Evolutionary conservation across 2,113 vertebrate genomes (phyloP), one percentile per base, ranked within the genome.

Genomic region (Ceyx cyanopectus): DNA sequence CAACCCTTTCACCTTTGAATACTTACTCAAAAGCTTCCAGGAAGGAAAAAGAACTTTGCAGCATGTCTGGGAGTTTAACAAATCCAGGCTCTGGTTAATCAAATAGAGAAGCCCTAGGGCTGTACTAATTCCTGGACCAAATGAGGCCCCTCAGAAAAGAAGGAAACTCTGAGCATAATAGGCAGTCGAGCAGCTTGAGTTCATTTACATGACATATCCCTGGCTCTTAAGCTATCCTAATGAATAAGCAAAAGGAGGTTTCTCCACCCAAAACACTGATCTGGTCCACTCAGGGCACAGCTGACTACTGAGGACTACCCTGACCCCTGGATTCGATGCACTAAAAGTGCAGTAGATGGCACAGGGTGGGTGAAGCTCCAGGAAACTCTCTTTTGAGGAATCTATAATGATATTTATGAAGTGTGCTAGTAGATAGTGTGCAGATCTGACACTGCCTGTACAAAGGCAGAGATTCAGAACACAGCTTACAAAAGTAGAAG

Each of bases 1-100:
- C 81, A 94, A 76, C 84, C 95, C 89, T 93, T 96, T 96, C 91
- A 96, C 89, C 94, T 94, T 91, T 93, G 89, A 93, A 95, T 94
- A 79, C 65, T 91, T 83, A 60, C 89, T 92, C 95, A 96, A 95
- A 96, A 85, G 90, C 75, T 92, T 89, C 75, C 79, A 87, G 86
- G 89, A 82, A 89, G 87, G 78, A 77, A 93, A 96, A 91, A 80
- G 70, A 54, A 90, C 70, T 94, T 94, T 95, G 67, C 81, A 92
- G 78, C 60, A 77, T 89, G 81, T 82, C 87, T 87, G 78, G 43
- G 80, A 57, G 9, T 93, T 95, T 95, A 96, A 96, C 94, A 94
- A 93, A 96, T 82, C 87, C 81, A 87, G 82, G 67, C 93, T 85
- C 89, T 62, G 56, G 63, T 87, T 94, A 92, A 96, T 92, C 92